Evolutionary conservation across 2,113 vertebrate genomes (phyloP).

Genomic region (Bubo bubo): DNA sequence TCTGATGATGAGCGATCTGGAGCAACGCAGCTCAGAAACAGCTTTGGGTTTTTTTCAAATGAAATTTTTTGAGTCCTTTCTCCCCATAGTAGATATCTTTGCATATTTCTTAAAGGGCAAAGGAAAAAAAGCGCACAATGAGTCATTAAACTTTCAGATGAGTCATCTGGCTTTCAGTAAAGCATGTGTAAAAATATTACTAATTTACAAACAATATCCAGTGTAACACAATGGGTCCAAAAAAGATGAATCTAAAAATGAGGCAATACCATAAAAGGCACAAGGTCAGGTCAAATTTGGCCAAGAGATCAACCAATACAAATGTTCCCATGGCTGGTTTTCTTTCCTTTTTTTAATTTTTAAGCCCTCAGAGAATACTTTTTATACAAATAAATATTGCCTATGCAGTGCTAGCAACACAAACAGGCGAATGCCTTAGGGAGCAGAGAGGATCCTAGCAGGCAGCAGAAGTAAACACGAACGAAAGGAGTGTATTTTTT

Average conservation of each 20-base stretch:
- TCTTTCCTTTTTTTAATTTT: background rate
- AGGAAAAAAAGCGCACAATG: conserved; percentile 36
- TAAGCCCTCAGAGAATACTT: conserved; percentile 30
- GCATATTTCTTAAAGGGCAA: conserved; percentile 38
- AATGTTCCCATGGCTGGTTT: conserved; percentile 23
- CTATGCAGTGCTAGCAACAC: conserved; percentile 8
- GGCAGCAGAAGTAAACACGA: conserved; percentile 47
- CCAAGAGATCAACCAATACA: conserved; percentile 39
- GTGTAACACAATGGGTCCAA: conserved; percentile 62
- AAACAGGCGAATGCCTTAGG: conserved; percentile 33
- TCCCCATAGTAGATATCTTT: background rate
- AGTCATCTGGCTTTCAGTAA: conserved; percentile 69
- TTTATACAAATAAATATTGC: conserved; percentile 64
- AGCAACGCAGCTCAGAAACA: background rate
- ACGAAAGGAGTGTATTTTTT: background rate
- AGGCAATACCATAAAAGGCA: conserved; percentile 60
- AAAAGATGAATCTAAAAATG: conserved; percentile 68
- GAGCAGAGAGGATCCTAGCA: conserved; percentile 30
- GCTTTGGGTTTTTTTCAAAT: background rate
- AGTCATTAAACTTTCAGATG: conserved; percentile 65
- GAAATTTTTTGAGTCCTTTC: background rate
- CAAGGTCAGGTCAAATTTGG: conserved; percentile 63
- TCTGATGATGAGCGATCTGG: background rate
- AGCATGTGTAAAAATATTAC: conserved; percentile 69
- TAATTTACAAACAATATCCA: conserved; percentile 68